Evolutionary conservation across 2,113 vertebrate species (phyloP), one percentile per base, ranked within the genome.

Genomic region (Propithecus coquereli): DNA sequence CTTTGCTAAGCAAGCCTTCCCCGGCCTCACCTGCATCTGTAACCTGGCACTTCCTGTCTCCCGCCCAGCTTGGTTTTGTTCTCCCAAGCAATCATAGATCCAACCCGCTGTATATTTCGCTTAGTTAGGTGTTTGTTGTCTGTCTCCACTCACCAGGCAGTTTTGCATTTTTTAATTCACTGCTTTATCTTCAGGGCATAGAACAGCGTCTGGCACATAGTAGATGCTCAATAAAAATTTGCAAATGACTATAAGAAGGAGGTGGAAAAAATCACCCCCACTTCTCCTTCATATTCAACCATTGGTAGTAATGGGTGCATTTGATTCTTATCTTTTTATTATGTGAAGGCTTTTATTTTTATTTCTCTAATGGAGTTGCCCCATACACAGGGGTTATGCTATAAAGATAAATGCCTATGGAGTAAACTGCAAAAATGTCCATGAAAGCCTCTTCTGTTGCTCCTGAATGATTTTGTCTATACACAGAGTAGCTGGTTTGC

Each of bases 211-310:
- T 13, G 85, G 23, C 6, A 76, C 50, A 11, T 34, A 77, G n/a
- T 40, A 77, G 68, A n/a, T 68, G 40, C 50, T 82, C 74, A 87
- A 11, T 68, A 88, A 83, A 73, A 50, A 80, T n/a, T 43, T 86
- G 10, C 52, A 47, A 57, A 2, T 16, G 59, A 52, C 23, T 18
- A 50, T 37, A 61, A 5, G 27, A 12, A 92, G 85, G 11, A 1
- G 8, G 25, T 0, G 79, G 10, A 23, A 82, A 80, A 84, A 83
- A 32, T 61, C 73, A 45, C 57, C 14, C n/a, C 40, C 2, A 25
- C 23, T 81, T 61, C 30, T 59, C 89, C 85, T 73, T 89, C 85
- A 68, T 7, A 18, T 80, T 70, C 65, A 52, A 18, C 50, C 30
- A 18, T 43, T 25, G 50, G 23, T 10, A 45, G 54, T 23, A 73